Percentiles rank a stretch among this genome's conserved stretches.
Evolutionary conservation across 2,888 invertebrate species (phyloP).

Genomic region (Dolomedes plantarius): DNA sequence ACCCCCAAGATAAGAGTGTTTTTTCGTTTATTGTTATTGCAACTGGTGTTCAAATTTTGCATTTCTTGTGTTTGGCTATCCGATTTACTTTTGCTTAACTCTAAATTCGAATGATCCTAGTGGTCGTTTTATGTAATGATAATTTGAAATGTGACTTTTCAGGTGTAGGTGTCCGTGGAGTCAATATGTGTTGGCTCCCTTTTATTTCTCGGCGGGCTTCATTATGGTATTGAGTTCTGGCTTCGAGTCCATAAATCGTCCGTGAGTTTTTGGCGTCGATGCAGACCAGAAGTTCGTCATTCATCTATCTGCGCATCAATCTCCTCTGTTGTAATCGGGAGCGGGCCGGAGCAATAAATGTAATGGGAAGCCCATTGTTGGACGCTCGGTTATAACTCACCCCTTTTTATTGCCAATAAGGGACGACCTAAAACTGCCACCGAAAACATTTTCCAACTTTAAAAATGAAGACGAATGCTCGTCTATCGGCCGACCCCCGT

Average conservation of each 20-base stretch:
- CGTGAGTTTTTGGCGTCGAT: slow-evolving; percentile 10
- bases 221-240: slow-evolving; percentile 32
- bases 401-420: slow-evolving; percentile 71
- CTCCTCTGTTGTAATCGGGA: slow-evolving; percentile 26
- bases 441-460: slow-evolving; percentile 68
- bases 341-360: slow-evolving; percentile 61
- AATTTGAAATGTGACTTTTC: too few species aligned
- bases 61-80: too few species aligned
- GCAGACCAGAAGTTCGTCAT: slow-evolving; percentile 29
- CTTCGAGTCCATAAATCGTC: slow-evolving; percentile 57
- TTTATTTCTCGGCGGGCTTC: too few species aligned
- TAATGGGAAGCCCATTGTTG: slow-evolving; percentile 62
- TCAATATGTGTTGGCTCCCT: too few species aligned
- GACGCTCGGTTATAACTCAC: slow-evolving; percentile 65
- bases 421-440: slow-evolving; percentile 70
- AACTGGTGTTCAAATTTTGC: too few species aligned
- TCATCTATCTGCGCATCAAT: slow-evolving; percentile 62
- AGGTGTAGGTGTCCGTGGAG: too few species aligned
- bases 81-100: too few species aligned
- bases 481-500: slow-evolving; percentile 35
- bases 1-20: too few species aligned
- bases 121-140: too few species aligned
- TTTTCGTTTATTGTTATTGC: too few species aligned
- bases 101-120: too few species aligned
- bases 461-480: slow-evolving; percentile 71